Evolutionary conservation across 2,888 invertebrate genomes (phyloP), one percentile per base, ranked within the genome.

Genomic region (Cacoxenus indagator): DNA sequence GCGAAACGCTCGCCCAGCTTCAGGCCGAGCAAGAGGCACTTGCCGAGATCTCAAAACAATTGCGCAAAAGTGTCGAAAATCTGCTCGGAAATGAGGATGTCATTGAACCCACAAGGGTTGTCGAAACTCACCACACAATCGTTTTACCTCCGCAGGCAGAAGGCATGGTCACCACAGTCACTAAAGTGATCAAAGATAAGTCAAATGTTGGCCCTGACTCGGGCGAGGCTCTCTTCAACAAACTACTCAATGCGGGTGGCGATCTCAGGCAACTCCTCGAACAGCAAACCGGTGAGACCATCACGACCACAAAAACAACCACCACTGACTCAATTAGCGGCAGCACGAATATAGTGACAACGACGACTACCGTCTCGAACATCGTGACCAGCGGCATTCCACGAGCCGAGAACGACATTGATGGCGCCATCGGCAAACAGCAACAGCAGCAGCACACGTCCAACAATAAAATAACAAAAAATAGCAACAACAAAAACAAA

Each of bases 301-400:
- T 82, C 17, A 86, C 85, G 51, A 85, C 85, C 31, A 85, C 85
- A 51, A 83, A 81, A 69, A 84, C 86, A 43, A 85, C 81, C 68
- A 71, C 78, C 26, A 17, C 77, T 67, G 73, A 78, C 26, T 37
- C 55, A 59, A 5, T 59, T 70, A 75, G 75, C 72, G 51, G 74
- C 68, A 70, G 76, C 67, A 83, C 81, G 64, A 78, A 82, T 67
- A 77, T 83, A 70, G 86, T 86, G 64, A 87, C 87, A 69, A 87
- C 87, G 54, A 87, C 86, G 64, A 83, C 85, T 43, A 86, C 85
- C 27, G 78, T 86, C 65, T 86, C 87, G 75, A 87, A 86, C 68
- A 74, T 86, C 70, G 82, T 84, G 72, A 85, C 86, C 72, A 87
- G 87, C 73, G 87, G 87, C 69, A 87, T 87, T 75, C 87, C 87